These are phyloP conservation scores for Rhodophaea formosa DNA, from an alignment of 2,888 invertebrate genomes.

Conservation along the genomic window DNA sequence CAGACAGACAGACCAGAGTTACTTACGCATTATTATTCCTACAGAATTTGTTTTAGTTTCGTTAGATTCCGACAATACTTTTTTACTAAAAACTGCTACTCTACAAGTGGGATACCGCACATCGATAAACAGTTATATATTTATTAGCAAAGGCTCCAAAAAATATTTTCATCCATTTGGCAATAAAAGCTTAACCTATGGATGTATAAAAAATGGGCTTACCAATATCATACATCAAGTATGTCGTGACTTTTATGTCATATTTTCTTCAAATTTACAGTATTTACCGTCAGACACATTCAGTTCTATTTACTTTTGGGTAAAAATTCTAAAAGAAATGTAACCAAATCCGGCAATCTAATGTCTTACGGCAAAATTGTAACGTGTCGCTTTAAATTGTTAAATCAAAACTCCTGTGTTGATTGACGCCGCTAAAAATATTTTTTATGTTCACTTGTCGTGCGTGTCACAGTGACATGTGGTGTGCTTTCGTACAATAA, in stretches of 20 bases:
- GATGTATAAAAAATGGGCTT: too few species aligned
- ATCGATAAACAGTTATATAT: too few species aligned
- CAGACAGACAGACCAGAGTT: too few species aligned
- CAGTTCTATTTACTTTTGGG: slow-evolving; percentile 26
- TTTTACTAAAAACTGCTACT: too few species aligned
- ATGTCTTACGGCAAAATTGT: slow-evolving; percentile 19
- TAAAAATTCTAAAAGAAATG: slow-evolving; percentile 42
- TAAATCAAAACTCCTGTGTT: slow-evolving; percentile 40
- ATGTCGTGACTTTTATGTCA: slow-evolving; percentile 40
- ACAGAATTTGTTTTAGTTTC: too few species aligned
- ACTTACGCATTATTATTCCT: too few species aligned
- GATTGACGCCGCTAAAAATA: slow-evolving; percentile 53
- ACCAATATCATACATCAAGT: slow-evolving; percentile 24
- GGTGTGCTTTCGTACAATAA: slow-evolving; percentile 62
- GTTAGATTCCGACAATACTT: too few species aligned
- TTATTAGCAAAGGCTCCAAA: too few species aligned
- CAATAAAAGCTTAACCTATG: too few species aligned
- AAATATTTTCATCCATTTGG: too few species aligned
- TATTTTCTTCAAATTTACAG: slow-evolving; percentile 28
- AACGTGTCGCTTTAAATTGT: slow-evolving; percentile 28
- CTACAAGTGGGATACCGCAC: too few species aligned
- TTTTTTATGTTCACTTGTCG: slow-evolving; percentile 60
- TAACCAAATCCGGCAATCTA: slow-evolving; percentile 29
- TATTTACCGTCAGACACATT: slow-evolving; percentile 8
- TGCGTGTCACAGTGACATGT: slow-evolving; percentile 74